phyloP scores from a whole-genome alignment of 2,113 vertebrate species.

The Apistogramma diplotaenia region DNA sequence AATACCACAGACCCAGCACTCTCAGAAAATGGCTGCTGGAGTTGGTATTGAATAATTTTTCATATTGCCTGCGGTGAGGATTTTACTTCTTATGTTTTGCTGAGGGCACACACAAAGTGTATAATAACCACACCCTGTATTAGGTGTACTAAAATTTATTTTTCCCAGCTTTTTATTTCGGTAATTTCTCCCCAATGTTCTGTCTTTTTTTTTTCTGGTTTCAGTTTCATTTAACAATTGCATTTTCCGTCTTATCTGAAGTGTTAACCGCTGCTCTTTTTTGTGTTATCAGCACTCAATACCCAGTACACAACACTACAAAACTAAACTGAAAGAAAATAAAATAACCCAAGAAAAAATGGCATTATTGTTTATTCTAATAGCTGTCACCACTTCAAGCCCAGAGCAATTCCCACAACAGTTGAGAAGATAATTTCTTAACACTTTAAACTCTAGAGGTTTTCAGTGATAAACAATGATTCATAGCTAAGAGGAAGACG shows the following conservation, averaged over 20 bases:
- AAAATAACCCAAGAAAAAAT: background rate
- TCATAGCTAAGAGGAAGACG: background rate
- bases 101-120: slow-evolving; percentile 1
- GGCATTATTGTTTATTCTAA: slow-evolving; percentile 10
- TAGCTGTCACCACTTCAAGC: slow-evolving; percentile 9
- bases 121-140: slow-evolving; percentile 7
- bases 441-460: slow-evolving; percentile 3
- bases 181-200: background rate
- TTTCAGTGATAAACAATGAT: slow-evolving; percentile 19
- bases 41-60: slow-evolving; percentile 18
- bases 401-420: background rate
- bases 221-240: background rate
- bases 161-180: background rate
- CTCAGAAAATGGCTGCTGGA: background rate
- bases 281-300: background rate
- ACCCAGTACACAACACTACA: background rate
- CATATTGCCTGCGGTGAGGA: slow-evolving; percentile 7
- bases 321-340: background rate
- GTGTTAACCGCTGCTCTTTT: background rate
- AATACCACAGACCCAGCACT: background rate
- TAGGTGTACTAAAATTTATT: background rate
- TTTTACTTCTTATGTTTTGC: slow-evolving; percentile 38
- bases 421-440: slow-evolving; percentile 20
- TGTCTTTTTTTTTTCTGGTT: background rate
- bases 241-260: background rate